phyloP scores from a whole-genome alignment of 2,113 vertebrate genomes.

The Bos indicus region DNA sequence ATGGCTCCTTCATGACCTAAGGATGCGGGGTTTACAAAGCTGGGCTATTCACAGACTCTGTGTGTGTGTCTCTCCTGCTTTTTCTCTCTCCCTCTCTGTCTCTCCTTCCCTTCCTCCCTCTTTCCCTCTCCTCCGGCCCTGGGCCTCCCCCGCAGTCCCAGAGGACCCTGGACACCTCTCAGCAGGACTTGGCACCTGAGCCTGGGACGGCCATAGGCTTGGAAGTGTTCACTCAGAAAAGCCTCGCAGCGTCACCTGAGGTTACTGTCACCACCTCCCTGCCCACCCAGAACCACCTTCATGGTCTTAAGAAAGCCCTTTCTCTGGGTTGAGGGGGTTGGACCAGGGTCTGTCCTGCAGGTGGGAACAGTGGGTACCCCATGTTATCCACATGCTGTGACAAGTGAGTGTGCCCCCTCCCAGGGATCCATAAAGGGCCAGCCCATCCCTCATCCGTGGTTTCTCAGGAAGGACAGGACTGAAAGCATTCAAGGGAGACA shows the following conservation, averaged over 20 bases:
- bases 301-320: neutral
- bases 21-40: neutral
- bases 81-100: slow-evolving; percentile 42
- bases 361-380: neutral
- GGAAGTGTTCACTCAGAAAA: slow-evolving; percentile 97
- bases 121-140: slow-evolving; percentile 63
- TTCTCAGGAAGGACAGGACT: neutral
- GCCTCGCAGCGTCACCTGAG: slow-evolving; percentile 95
- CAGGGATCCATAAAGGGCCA: neutral
- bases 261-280: slow-evolving; percentile 81
- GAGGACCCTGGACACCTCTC: slow-evolving; percentile 81
- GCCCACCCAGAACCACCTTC: neutral
- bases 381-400: neutral
- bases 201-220: slow-evolving; percentile 87
- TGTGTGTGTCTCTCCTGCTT: slow-evolving; percentile 71
- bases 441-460: neutral
- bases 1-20: neutral
- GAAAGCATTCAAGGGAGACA: neutral
- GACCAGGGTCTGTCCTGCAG: neutral
- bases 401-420: neutral
- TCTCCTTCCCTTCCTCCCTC: slow-evolving; percentile 43
- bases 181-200: slow-evolving; percentile 84
- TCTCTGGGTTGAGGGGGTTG: neutral
- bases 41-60: slow-evolving; percentile 26
- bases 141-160: slow-evolving; percentile 82